A percentile compares a stretch with the other conserved stretches of the same genome.
Evolutionary conservation across 1,140 invertebrate species (phyloP).

Genomic region (Cotesia vestalis): DNA sequence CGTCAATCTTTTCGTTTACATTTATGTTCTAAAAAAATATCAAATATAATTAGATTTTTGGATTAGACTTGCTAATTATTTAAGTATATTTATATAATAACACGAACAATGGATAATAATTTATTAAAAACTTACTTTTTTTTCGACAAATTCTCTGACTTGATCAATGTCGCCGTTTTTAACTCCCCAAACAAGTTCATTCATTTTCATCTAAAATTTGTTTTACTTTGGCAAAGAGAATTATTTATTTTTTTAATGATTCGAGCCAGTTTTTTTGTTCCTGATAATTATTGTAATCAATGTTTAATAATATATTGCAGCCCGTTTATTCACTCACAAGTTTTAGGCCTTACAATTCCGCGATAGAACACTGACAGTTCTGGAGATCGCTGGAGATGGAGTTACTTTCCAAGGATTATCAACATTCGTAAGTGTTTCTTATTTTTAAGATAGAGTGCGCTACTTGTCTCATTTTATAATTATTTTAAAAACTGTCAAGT

Average conservation of each 20-base stretch:
- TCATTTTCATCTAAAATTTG: conserved; percentile 67
- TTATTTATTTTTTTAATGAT: conserved; percentile 4
- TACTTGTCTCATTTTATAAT: too few species aligned
- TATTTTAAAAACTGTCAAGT: too few species aligned
- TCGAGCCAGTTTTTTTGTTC: conserved; percentile 30
- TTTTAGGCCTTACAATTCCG: too few species aligned
- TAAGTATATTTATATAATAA: conserved; percentile 18
- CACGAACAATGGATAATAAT: conserved; percentile 3
- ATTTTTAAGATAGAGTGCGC: too few species aligned
- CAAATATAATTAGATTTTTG: conserved; percentile 29
- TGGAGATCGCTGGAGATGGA: too few species aligned
- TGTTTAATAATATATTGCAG: too few species aligned
- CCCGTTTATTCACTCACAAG: too few species aligned
- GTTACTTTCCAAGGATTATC: too few species aligned
- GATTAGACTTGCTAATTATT: neutral
- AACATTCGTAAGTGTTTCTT: too few species aligned
- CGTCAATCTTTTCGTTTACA: conserved; percentile 87
- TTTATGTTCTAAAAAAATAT: conserved; percentile 74
- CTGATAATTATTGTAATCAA: neutral
- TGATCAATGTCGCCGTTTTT: conserved; percentile 94
- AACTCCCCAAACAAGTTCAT: conserved; percentile 89
- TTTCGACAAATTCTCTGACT: conserved; percentile 87
- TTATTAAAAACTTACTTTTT: conserved; percentile 71
- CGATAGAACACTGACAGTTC: too few species aligned
- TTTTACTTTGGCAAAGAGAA: neutral